Base-by-base conservation (phyloP, 2,888 invertebrate species). In the Hirtodrosophila duncani region DNA sequence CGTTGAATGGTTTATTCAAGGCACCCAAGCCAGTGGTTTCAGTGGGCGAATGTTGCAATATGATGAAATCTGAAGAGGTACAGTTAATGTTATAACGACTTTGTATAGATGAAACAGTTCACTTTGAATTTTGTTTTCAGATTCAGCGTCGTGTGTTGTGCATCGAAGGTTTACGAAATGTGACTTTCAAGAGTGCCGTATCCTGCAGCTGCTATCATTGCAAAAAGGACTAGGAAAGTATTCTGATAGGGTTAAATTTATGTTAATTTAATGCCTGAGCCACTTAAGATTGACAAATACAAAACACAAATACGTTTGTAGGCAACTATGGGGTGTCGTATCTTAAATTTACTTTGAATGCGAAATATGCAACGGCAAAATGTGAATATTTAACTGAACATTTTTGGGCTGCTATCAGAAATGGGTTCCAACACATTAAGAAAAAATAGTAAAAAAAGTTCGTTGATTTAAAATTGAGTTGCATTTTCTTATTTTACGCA, bases 1-100 rank as follows among this genome's bases (percentile, higher is more conserved):
- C 50, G 3, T 6, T 43, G 1, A 29, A 27, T 0, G 71, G 75
- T 6, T 55, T 81, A 2, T 79, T 80, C 9, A 90, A 89, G 63
- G 87, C 88, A 3, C 86, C 88, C 16, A 90, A 93, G 74, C 90
- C 91, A 1, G 91, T 94, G 46, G 92, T 93, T 1, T 94, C 95
- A 0, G 89, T 94, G 21, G 95, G 94, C 6, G 93, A 95, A 83
- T 96, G 96, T 86, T 96, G 96, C 87, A 94, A 94, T 85, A 96
- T 96, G 77, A 93, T 94, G 92, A 94, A 95, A 75, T 92, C 95
- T 0, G 94, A 94, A 87, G 92, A 93, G 82, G 94, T 94, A 83
- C 89, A 67, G 50, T 3, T 6, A n/a, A 1, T 1, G 9, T 16
- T 24, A 8, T 11, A 20, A 29, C 29, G 7, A n/a, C 7, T 10